Conservation (phyloP, 2,113 vertebrate genomes). For the Acanthisitta chloris region DNA sequence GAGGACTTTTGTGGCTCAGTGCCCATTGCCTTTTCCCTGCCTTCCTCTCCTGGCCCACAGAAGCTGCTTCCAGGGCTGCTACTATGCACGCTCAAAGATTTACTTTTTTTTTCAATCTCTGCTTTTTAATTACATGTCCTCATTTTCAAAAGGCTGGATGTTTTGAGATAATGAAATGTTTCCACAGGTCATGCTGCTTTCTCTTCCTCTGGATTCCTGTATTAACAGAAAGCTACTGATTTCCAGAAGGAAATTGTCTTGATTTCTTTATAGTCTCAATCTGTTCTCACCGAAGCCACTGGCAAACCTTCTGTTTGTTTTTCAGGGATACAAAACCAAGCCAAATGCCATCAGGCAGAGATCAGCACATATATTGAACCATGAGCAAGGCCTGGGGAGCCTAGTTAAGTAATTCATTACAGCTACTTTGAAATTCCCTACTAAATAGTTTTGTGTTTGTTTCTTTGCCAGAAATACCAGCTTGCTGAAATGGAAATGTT, state of each 20-base stretch:
- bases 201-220: neutral
- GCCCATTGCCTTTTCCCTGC: neutral
- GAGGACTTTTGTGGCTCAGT: neutral
- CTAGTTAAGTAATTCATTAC: neutral
- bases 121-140: neutral
- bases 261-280: constrained; percentile 27
- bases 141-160: neutral
- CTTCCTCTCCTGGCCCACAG: neutral
- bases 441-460: neutral
- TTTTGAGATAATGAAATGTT: constrained; percentile 11
- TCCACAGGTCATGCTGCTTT: neutral
- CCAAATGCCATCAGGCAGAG: constrained; percentile 35
- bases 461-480: neutral
- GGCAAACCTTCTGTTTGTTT: constrained; percentile 40
- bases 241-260: constrained; percentile 42
- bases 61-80: neutral
- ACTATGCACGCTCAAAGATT: neutral
- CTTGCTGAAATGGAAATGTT: neutral
- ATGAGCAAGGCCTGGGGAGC: neutral
- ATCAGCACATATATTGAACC: neutral
- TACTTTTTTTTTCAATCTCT: neutral
- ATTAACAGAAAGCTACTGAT: neutral
- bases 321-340: constrained; percentile 6
- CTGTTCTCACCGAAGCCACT: constrained; percentile 15
- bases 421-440: neutral